phyloP scores from a whole-genome alignment of 2,113 vertebrate genomes.

The Cnemophilus loriae region DNA sequence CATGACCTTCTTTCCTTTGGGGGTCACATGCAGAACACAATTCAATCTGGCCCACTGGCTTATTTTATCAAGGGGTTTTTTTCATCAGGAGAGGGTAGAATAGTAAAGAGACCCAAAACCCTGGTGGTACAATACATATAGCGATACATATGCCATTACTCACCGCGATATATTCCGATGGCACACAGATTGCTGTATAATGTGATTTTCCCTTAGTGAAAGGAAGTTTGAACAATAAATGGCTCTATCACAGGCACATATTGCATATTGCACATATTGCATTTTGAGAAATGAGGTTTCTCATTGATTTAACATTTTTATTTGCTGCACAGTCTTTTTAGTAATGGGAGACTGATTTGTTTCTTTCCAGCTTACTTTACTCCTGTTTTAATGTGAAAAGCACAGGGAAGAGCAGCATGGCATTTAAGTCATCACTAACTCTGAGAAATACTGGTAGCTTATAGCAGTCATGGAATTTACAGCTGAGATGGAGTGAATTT shows the following conservation, averaged over 20 bases:
- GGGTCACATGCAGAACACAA: constrained; percentile 35
- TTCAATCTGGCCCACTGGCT: constrained; percentile 27
- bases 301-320: not conserved
- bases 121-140: not conserved
- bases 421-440: not conserved
- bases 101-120: not conserved
- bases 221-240: constrained; percentile 15
- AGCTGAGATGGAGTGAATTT: not conserved
- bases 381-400: not conserved
- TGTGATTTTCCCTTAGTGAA: not conserved
- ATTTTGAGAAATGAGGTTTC: constrained; percentile 32
- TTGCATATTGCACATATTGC: not conserved
- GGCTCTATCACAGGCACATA: not conserved
- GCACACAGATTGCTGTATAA: constrained; percentile 6
- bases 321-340: not conserved
- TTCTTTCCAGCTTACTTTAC: not conserved
- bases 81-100: not conserved
- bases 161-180: not conserved
- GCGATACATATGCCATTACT: not conserved
- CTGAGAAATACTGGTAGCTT: not conserved
- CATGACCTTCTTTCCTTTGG: constrained; percentile 23
- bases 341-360: not conserved
- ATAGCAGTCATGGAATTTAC: not conserved
- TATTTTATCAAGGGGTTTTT: not conserved
- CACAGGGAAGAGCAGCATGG: not conserved